Evolutionary conservation across 1,140 invertebrate genomes (phyloP).

Genomic region (Magallana gigas): DNA sequence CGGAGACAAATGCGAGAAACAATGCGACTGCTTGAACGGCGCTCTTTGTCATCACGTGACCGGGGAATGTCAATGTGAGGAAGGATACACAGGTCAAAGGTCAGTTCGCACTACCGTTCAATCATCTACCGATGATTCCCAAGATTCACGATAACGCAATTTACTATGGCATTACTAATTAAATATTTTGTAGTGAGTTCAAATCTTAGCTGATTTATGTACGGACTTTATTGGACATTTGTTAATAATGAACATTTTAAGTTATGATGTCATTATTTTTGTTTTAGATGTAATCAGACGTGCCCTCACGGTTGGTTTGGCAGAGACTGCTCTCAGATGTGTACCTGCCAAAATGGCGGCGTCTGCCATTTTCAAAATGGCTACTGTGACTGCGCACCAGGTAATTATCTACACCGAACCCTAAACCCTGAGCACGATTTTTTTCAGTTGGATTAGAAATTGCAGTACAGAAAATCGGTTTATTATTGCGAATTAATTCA

Average conservation of each 20-base stretch:
- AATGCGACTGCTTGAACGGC: constrained; percentile 78
- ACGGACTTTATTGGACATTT: no score
- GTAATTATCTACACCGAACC: constrained; percentile 69
- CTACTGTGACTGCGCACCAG: constrained; percentile 90
- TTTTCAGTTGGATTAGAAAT: no score
- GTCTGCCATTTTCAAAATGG: constrained; percentile 91
- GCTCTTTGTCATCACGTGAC: constrained; percentile 77
- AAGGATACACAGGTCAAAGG: constrained; percentile 76
- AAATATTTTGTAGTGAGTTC: no score
- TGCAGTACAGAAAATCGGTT: no score
- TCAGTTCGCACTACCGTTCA: constrained; percentile 16
- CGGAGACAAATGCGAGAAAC: constrained; percentile 74
- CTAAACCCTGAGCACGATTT: background rate
- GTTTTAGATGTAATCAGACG: constrained; percentile 61
- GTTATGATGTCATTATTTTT: constrained; percentile 59
- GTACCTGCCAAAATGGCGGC: constrained; percentile 88
- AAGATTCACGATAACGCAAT: no score
- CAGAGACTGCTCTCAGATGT: constrained; percentile 87
- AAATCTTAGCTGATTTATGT: no score
- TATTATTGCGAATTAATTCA: background rate
- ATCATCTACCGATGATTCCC: background rate
- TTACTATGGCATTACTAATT: no score
- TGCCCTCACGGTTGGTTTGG: constrained; percentile 88
- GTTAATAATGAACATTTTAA: no score
- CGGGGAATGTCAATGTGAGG: constrained; percentile 78